A percentile compares a stretch with the other conserved stretches of the same genome.
These are phyloP conservation scores for Panagrolaimus sp. DNA, from an alignment of 1,140 invertebrate genomes.

Conservation along the genomic window DNA sequence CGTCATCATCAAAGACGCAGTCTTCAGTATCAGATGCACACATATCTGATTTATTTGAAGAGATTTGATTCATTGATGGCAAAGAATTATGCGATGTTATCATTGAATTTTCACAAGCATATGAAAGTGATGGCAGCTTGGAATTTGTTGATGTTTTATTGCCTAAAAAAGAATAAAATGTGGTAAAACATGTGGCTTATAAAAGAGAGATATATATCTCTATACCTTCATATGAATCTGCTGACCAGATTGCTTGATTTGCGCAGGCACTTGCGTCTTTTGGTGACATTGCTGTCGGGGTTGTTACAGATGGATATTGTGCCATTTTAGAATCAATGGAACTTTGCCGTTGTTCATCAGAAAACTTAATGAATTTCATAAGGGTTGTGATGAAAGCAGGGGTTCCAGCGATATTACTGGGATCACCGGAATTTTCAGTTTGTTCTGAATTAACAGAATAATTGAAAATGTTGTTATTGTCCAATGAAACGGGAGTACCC, in stretches of 20 bases:
- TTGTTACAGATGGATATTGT: neutral
- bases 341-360: slow-evolving; percentile 6
- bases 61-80: slow-evolving; percentile 9
- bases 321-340: neutral
- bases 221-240: slow-evolving; percentile 4
- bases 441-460: neutral
- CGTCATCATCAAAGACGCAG: slow-evolving; percentile 7
- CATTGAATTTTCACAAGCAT: neutral
- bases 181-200: no score
- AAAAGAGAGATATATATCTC: neutral
- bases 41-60: neutral
- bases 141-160: no score
- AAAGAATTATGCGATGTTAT: neutral
- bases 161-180: no score
- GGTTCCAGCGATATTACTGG: neutral
- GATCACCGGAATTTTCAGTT: neutral
- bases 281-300: neutral
- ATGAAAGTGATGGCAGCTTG: no score
- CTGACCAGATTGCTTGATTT: neutral
- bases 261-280: neutral
- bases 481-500: neutral
- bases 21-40: slow-evolving; percentile 4
- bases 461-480: slow-evolving; percentile 3
- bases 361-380: slow-evolving; percentile 11
- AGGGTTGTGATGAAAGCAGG: slow-evolving; percentile 2